Evolutionary conservation across 2,113 vertebrate genomes (phyloP), one percentile per base, ranked within the genome.

Genomic region (Phylloscopus whistleri): DNA sequence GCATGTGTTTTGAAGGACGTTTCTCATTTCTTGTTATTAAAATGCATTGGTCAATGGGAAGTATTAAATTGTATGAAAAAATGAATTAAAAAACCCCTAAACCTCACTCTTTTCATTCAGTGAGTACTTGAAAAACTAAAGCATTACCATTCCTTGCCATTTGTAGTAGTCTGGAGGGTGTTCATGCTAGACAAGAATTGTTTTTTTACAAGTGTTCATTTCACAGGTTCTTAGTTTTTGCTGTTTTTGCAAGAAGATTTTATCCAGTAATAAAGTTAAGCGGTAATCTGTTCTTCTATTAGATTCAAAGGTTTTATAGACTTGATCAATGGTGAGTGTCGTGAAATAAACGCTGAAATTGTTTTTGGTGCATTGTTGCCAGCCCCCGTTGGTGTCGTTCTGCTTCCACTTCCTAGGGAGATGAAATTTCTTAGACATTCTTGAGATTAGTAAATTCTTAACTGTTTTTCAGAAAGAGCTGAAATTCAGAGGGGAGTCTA

Each of bases 261-360:
- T 52, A 69, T 66, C 53, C n/a, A 63, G 39, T 92, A 92, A 82
- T 95, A 87, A 93, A 89, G 79, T 84, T 70, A 92, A 90, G 8
- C 3, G 44, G 27, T 95, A 94, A 89, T 72, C 35, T 89, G 68
- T 51, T 84, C 41, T 62, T 96, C 44, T 95, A 10, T 95, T 97
- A 55, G 37, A 33, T 64, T 89, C 28, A 69, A 41, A 89, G 30
- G 87, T 49, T 92, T 91, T 94, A 43, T 91, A 66, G 70, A 91
- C 70, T 87, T 79, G 62, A 49, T 91, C 78, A 92, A 35, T 77
- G 16, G 70, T 31, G 70, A 90, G 58, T 84, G 30, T 79, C 48
- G 24, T 30, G 39, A 88, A 87, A 90, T 77, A 56, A 21, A 31
- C 1, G 2, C 20, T 66, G 53, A 59, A 93, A 49, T 91, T 81